Base-by-base conservation (phyloP, 2,888 invertebrate species). In the Ectemnius continuus region DNA sequence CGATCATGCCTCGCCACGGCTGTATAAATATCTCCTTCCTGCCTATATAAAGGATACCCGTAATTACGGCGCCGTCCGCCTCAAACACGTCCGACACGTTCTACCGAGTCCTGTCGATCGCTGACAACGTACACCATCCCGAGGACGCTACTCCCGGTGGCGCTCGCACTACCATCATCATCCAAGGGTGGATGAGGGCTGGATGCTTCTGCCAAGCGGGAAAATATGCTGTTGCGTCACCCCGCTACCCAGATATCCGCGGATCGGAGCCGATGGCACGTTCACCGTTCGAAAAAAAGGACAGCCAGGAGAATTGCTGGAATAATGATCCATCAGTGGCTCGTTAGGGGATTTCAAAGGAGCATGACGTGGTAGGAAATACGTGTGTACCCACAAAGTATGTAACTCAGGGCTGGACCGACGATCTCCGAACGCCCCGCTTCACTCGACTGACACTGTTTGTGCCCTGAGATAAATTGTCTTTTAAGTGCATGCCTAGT, bases 11-110 rank as follows among this genome's bases (percentile, higher is more conserved):
- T 78, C 76, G 77, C 85, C 87, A 87, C 88, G 88, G 87, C 88
- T 90, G 89, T 88, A 89, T 89, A 90, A 90, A 90, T 88, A 90
- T 89, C 88, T 84, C 83, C 83, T 87, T 87, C 85, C 86, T 87
- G 86, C 82, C 84, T 84, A 88, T 36, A 36, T 88, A 88, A 89
- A 86, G 88, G 88, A 89, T 89, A 88, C 86, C 85, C 85, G 85
- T 89, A 89, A 89, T 88, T 89, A 89, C 88, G 82, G 81, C 84
- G 86, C 85, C 85, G 84, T 83, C 81, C 76, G 83, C 73, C 83
- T 79, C 80, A 79, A 87, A 86, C 86, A 85, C 86, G 86, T 86
- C 84, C 82, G 83, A 74, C 75, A 70, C 61, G 36, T 72, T 78
- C 77, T 77, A 60, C 67, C 61, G 8, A 52, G 69, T 68, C 73